Evolutionary conservation across 2,888 invertebrate species (phyloP).

Genomic region (Portevinia maculata): DNA sequence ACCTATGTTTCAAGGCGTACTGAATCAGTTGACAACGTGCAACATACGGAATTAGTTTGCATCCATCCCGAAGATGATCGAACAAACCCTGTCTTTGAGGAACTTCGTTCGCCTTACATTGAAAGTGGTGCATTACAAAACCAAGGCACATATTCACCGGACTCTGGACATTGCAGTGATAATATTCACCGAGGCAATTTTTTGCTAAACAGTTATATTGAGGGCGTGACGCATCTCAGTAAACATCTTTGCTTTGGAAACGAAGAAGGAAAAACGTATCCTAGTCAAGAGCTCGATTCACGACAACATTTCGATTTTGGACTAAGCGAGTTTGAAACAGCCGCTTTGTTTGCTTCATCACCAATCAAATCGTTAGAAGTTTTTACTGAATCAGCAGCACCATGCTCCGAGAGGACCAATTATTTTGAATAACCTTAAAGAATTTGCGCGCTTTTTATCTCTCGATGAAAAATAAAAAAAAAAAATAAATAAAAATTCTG

Average conservation of each 20-base stretch:
- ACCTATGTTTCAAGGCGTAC: conserved; percentile 20
- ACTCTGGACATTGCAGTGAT: conserved; percentile 23
- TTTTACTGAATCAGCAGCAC: not conserved
- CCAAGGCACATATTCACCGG: conserved; percentile 20
- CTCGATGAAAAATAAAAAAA: too few relatives aligned
- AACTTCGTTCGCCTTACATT: not conserved
- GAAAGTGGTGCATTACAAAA: not conserved
- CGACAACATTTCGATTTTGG: not conserved
- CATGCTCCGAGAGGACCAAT: not conserved
- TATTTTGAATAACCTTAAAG: too few relatives aligned
- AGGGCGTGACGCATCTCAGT: not conserved
- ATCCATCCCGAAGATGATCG: not conserved
- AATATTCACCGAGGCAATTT: not conserved
- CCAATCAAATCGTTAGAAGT: too few relatives aligned
- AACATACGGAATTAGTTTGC: not conserved
- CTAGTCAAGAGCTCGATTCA: not conserved
- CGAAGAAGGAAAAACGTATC: not conserved
- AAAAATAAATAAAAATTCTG: too few relatives aligned
- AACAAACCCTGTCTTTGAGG: not conserved
- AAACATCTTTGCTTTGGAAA: not conserved
- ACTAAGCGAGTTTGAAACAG: not conserved
- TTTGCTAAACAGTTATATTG: not conserved
- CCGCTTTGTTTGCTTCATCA: not conserved
- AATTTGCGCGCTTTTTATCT: too few relatives aligned
- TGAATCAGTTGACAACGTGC: not conserved